Evolutionary conservation across 2,888 invertebrate species (phyloP).

Genomic region (Sinotaia quadrata): DNA sequence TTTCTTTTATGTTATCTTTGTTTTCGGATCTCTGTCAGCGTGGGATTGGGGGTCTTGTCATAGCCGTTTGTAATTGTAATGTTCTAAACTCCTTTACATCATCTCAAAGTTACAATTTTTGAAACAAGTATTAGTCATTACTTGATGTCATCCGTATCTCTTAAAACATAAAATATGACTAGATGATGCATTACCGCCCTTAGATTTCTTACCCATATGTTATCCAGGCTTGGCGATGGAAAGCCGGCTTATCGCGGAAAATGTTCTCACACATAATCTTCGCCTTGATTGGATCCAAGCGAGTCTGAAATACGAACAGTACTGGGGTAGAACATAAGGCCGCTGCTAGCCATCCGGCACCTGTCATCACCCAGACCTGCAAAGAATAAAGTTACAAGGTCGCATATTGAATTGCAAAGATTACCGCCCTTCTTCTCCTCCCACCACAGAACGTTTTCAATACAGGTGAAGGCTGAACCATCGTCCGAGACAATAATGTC

Average conservation of each 20-base stretch:
- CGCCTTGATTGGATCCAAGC: constrained; percentile 44
- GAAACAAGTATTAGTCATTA: too few species aligned
- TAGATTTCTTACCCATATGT: constrained; percentile 21
- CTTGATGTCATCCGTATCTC: too few species aligned
- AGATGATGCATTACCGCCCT: not conserved
- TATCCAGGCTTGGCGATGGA: constrained; percentile 63
- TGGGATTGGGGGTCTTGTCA: too few species aligned
- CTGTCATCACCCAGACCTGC: constrained; percentile 61
- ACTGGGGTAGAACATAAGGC: constrained; percentile 60
- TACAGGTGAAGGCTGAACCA: too few species aligned
- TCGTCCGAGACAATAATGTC: too few species aligned
- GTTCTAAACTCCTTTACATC: too few species aligned
- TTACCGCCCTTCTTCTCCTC: too few species aligned
- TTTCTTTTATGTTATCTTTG: too few species aligned
- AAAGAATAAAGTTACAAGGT: constrained; percentile 5
- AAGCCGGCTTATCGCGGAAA: constrained; percentile 56
- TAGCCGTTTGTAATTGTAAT: too few species aligned
- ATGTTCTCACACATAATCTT: constrained; percentile 63
- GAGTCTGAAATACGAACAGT: constrained; percentile 60
- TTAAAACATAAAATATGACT: not conserved
- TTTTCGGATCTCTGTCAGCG: too few species aligned
- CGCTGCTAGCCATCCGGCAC: constrained; percentile 60
- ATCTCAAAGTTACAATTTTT: too few species aligned
- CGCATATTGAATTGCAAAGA: not conserved
- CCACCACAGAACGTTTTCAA: too few species aligned